phyloP scores from a whole-genome alignment of 35 echinoderm and acorn worm genomes.

The Heliocidaris erythrogramma region DNA sequence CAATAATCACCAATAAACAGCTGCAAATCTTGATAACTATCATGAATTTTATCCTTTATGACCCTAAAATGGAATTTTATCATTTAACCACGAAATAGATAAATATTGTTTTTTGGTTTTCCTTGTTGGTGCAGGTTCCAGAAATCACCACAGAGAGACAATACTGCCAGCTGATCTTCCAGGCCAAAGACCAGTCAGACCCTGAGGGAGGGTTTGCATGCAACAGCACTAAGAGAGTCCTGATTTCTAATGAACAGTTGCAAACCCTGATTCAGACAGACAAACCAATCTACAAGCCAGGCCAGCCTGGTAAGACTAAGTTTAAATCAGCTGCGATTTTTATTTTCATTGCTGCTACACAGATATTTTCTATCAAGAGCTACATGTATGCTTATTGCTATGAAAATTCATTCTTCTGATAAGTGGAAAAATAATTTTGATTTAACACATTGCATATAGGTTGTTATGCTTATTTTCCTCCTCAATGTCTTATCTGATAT shows the following conservation, averaged over 20 bases:
- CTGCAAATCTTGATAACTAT: too few species aligned
- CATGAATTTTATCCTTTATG: too few species aligned
- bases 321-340: not conserved
- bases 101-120: not conserved
- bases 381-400: too few species aligned
- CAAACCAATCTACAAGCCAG: conserved; percentile 96
- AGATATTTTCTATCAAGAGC: too few species aligned
- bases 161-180: not conserved
- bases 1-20: too few species aligned
- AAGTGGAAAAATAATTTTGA: too few species aligned
- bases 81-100: not conserved
- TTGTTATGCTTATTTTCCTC: too few species aligned
- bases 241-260: conserved; percentile 33
- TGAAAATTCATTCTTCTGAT: too few species aligned
- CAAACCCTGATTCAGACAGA: conserved; percentile 89
- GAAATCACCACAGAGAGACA: not conserved
- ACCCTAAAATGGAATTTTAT: not conserved
- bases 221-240: conserved; percentile 56
- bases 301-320: conserved; percentile 67
- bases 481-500: too few species aligned
- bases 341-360: too few species aligned
- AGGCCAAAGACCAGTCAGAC: not conserved
- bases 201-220: not conserved
- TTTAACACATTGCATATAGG: too few species aligned
- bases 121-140: not conserved